Evolutionary conservation across 2,797 vertebrate genomes (phyloP).

Genomic region (Sternotherus odoratus): DNA sequence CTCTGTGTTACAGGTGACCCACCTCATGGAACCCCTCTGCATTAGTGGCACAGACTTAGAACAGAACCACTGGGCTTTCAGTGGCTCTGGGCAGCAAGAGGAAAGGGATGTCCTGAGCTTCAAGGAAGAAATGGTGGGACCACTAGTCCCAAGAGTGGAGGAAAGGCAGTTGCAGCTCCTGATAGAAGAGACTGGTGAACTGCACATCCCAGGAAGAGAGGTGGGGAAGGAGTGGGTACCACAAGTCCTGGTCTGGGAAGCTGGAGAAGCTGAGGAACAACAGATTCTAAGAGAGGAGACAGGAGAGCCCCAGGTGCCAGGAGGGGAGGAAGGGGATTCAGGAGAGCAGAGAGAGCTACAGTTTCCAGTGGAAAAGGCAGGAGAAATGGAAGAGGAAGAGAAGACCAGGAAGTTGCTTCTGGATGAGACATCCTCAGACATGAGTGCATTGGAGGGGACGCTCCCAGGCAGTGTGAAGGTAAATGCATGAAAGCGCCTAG

Average conservation of each 20-base stretch:
- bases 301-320: neutral
- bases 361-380: neutral
- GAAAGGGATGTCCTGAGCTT: slow-evolving; percentile 24
- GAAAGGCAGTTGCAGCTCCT: neutral
- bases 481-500: slow-evolving; percentile 61
- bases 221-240: slow-evolving; percentile 2
- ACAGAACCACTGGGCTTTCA: slow-evolving; percentile 31
- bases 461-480: slow-evolving; percentile 71
- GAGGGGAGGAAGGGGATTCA: neutral
- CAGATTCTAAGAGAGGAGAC: neutral
- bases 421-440: slow-evolving; percentile 48
- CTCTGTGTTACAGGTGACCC: slow-evolving; percentile 77
- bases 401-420: slow-evolving; percentile 47
- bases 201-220: slow-evolving; percentile 30
- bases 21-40: slow-evolving; percentile 79
- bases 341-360: neutral
- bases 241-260: neutral
- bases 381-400: slow-evolving; percentile 5
- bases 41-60: slow-evolving; percentile 72
- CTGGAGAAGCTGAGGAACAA: neutral
- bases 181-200: slow-evolving; percentile 31
- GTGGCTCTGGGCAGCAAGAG: slow-evolving; percentile 54
- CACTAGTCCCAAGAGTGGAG: neutral
- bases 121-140: slow-evolving; percentile 38
- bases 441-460: slow-evolving; percentile 56